Evolutionary conservation across 2,113 vertebrate genomes (phyloP).

Genomic region (Gymnogyps californianus): DNA sequence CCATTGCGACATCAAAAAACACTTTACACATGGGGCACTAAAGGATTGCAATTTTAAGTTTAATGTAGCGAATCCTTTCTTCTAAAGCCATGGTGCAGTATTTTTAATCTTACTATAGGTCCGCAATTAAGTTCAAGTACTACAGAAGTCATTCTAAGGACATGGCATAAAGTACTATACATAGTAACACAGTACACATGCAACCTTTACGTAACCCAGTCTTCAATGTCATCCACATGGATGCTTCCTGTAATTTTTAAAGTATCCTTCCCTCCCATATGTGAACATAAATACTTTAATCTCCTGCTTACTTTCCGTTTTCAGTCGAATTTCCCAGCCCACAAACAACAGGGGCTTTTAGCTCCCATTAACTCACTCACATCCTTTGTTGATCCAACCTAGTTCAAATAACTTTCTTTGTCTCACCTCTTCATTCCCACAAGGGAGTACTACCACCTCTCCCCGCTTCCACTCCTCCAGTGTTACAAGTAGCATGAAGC

Average conservation of each 20-base stretch:
- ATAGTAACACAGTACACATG: neutral
- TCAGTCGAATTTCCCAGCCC: neutral
- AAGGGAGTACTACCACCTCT: neutral
- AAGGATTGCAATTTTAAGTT: neutral
- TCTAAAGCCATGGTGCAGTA: neutral
- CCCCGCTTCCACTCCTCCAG: too few species aligned
- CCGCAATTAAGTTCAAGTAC: neutral
- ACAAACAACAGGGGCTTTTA: accelerated
- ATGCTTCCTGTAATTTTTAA: neutral
- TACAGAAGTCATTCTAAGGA: neutral
- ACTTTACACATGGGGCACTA: neutral
- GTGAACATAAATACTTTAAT: neutral
- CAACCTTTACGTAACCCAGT: neutral
- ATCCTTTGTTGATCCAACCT: neutral
- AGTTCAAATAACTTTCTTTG: neutral
- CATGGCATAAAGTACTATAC: neutral
- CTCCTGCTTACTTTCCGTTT: neutral
- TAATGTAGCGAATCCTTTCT: neutral
- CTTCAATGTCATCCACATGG: neutral
- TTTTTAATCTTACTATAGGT: neutral
- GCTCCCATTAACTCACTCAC: neutral
- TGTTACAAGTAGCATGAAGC: neutral
- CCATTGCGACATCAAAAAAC: neutral
- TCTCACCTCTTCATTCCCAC: neutral
- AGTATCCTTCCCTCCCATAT: neutral